A percentile compares a stretch with the other conserved stretches of the same genome.
These are phyloP conservation scores for Dicycla oo DNA, from an alignment of 2,888 invertebrate species.

Conservation along the genomic window DNA sequence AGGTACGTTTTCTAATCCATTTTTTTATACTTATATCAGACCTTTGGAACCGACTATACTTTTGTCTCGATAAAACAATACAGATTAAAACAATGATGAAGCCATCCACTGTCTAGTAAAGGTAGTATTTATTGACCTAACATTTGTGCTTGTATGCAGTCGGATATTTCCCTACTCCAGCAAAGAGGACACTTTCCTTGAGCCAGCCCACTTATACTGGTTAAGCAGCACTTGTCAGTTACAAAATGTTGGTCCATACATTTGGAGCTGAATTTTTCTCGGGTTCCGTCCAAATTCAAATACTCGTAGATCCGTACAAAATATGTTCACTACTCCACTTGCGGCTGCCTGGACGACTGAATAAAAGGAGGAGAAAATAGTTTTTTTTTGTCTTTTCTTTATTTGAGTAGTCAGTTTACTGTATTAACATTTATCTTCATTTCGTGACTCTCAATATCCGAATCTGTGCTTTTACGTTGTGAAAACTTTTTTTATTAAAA, in stretches of 20 bases:
- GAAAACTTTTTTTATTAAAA: not conserved
- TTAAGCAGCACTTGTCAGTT: conserved; percentile 45
- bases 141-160: conserved; percentile 11
- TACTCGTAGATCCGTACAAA: conserved; percentile 30
- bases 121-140: no score
- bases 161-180: conserved; percentile 36
- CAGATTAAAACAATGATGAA: no score
- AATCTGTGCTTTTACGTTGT: not conserved
- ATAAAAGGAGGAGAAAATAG: not conserved
- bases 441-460: not conserved
- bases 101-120: no score
- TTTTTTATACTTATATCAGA: no score
- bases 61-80: no score
- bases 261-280: conserved; percentile 28
- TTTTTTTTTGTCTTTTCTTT: not conserved
- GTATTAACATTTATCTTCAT: not conserved
- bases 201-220: conserved; percentile 30
- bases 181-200: conserved; percentile 32
- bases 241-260: conserved; percentile 43
- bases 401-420: no score
- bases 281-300: conserved; percentile 32
- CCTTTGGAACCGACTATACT: no score
- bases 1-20: no score
- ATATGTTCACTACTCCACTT: conserved; percentile 23
- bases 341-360: not conserved